Evolutionary conservation across 2,113 vertebrate species (phyloP), one percentile per base, ranked within the genome.

Genomic region (Tupaia tana): DNA sequence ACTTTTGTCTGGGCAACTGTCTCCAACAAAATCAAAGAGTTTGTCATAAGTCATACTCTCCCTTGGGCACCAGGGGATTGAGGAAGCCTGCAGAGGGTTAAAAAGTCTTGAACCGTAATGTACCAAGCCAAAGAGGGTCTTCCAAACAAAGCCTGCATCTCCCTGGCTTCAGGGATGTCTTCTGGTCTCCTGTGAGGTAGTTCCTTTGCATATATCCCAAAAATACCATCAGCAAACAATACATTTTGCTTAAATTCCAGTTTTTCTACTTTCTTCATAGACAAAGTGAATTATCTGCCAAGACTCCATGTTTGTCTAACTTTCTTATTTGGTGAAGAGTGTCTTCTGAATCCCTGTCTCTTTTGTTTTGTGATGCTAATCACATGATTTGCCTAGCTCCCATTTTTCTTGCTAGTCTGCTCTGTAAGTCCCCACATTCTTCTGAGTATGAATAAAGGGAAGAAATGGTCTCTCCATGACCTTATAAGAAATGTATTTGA

Each of bases 11-110:
- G 58, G 11, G n/a, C 0, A 15, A 58, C 9, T 0, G 0, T 31
- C 54, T 70, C 27, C 78, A 13, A 14, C 5, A 27, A 27, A n/a
- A n/a, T 11, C 25, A n/a, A 80, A 64, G 59, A 7, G 18, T 64
- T 22, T 56, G 16, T 22, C 43, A 34, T 15, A 80, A 27, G 24
- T 12, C 16, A 19, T 2, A 18, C 59, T 58, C 1, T 29, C 56
- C 5, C 4, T 87, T 22, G 2, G 89, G 71, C 20, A 12, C 5
- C 6, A 7, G 24, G 18, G 22, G 22, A 7, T 1, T 22, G 14
- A 61, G 7, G 15, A 1, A 1, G 7, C 1, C 2, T 19, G 6
- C 27, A 27, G n/a, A 1, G 9, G 22, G 13, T 15, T 9, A 6
- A 31, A 24, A 56, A 25, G 11, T 27, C 29, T 16, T 61, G 12